Evolutionary conservation across 1,140 invertebrate species (phyloP), one percentile per base, ranked within the genome.

Genomic region (Eubasilissa regina): DNA sequence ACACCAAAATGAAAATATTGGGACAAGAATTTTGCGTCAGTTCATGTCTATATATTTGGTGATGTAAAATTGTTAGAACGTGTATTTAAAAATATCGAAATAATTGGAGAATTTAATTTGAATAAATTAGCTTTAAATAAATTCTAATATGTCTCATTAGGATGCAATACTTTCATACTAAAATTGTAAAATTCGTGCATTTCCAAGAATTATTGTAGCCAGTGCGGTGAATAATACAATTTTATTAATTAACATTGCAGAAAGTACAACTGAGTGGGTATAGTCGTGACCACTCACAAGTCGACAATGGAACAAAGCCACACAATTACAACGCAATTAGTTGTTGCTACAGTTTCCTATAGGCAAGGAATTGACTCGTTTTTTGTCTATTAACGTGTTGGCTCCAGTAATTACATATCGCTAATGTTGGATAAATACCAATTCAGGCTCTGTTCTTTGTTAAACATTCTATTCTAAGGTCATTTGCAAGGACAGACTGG

Each of bases 391-490:
- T 35, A 17, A 43, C 15, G 44, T 53, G 15, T 64, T 35, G 47
- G 19, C 17, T 76, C 55, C 21, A 45, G 25, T 76, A 51, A 77
- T 66, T 47, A 51, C 60, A 53, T 64, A 64, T 77, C 48, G 45
- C 66, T 75, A 64, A 62, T 64, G 74, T 60, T 51, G 17, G 60
- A 48, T 56, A 77, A 77, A 44, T 45, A 66, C 3, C 21, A 58
- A 56, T 70, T 70, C 66, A 70, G 66, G 44, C 48, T 51, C 21
- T 51, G 62, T 25, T 48, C 60, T 77, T 62, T 77, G 75, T 53
- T 66, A 25, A 11, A 77, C 60, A 66, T 77, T 77, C 75, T 66
- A 66, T 51, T 66, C 15, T 68, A 77, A 68, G 75, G 75, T 77
- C 47, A 47, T 51, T 68, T 25, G 21, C 60, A 77, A 77, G 75